Evolutionary conservation across 2,113 vertebrate species (phyloP), one percentile per base, ranked within the genome.

Genomic region (Trochalopteron elliotii): DNA sequence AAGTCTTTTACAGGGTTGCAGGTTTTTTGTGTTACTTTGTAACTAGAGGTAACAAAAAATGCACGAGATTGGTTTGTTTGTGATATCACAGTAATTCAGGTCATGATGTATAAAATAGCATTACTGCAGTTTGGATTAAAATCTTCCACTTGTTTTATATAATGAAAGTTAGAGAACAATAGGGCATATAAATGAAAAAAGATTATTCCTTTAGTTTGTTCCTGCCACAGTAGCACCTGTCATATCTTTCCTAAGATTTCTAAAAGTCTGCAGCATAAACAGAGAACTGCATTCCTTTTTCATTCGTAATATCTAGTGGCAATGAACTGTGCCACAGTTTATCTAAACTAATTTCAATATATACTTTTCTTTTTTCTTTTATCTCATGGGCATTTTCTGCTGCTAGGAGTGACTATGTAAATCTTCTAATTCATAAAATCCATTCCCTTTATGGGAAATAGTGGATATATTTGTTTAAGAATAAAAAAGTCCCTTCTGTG

Each of bases 171-270:
- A 42, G 55, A 92, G 30, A 90, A 83, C 76, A 93, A 57, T 74
- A 70, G 55, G 55, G 33, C 47, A 81, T 89, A 61, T 76, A 83
- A 83, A 95, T 67, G 64, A 90, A 70, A 72, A 61, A 82, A 85
- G 27, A 92, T 65, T 21, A 50, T 79, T 83, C 39, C 31, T 64
- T 49, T 39, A 53, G 42, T 76, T 88, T 65, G 24, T 77, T 89
- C 61, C 39, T 90, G 45, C 82, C 9, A 3, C 68, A 56, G 15
- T 74, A 78, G 56, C 39, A 77, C 83, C 76, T 81, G 30, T 70
- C 60, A 52, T 67, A 70, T 87, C 33, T 90, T 92, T 78, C 56
- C 35, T 88, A 63, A 77, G 83, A 63, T 90, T 94, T 95, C 86
- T 33, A 39, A 35, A 95, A 75, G 12, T 83, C 83, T 89, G 33